A percentile compares a stretch with the other conserved stretches of the same genome.
Evolutionary conservation across 2,113 vertebrate species (phyloP).

Genomic region (human): GRCh38 chr11:18024501-18025000

Average conservation of each 20-base stretch:
- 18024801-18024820: no score
- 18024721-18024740: not conserved
- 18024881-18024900: not conserved
- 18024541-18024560: not conserved
- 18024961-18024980: not conserved
- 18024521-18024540: not conserved
- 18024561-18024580: not conserved
- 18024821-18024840: not conserved
- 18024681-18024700: not conserved
- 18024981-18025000: not conserved
- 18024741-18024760: not conserved
- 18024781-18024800: not conserved
- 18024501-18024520: not conserved
- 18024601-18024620: not conserved
- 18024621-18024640: not conserved
- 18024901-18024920: not conserved
- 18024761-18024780: not conserved
- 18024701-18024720: not conserved
- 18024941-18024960: not conserved
- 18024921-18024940: not conserved
- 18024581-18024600: not conserved
- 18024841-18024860: not conserved
- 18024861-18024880: not conserved
- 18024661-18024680: constrained; percentile 23
- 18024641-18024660: constrained; percentile 10